These are phyloP conservation scores for Cosmorhoe ocellata DNA, from an alignment of 2,888 invertebrate genomes.

Conservation along the genomic window DNA sequence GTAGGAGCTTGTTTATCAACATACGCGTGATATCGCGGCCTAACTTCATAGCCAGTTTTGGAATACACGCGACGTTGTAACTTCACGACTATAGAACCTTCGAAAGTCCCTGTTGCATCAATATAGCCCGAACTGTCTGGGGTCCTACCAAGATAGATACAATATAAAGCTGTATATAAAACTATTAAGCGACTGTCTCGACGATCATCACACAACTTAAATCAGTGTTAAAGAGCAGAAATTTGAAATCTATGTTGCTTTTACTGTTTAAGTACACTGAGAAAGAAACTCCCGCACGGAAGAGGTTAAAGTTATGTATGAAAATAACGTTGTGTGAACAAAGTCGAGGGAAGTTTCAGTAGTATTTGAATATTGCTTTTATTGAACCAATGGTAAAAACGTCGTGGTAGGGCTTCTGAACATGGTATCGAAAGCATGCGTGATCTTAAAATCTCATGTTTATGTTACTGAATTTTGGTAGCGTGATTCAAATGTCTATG, in stretches of 20 bases:
- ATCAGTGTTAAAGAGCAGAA: too few relatives aligned
- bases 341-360: too few relatives aligned
- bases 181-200: too few relatives aligned
- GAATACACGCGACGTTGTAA: constrained; percentile 36
- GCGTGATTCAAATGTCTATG: constrained; percentile 21
- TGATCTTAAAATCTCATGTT: constrained; percentile 33
- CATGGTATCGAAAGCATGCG: constrained; percentile 16
- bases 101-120: constrained; percentile 33
- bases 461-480: constrained; percentile 34
- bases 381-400: neutral
- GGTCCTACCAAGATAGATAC: constrained; percentile 10
- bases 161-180: too few relatives aligned
- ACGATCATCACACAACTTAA: too few relatives aligned
- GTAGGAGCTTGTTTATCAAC: constrained; percentile 2
- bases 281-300: too few relatives aligned
- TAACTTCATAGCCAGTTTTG: constrained; percentile 31
- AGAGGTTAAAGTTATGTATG: too few relatives aligned
- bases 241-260: too few relatives aligned
- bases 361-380: neutral
- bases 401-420: constrained; percentile 8
- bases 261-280: too few relatives aligned
- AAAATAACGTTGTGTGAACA: too few relatives aligned
- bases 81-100: constrained; percentile 32
- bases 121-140: constrained; percentile 25
- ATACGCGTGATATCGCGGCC: constrained; percentile 50